A percentile compares a stretch with the other conserved stretches of the same genome.
Conservation (phyloP, 2,888 invertebrate genomes). For the Campoletis raptor region DNA sequence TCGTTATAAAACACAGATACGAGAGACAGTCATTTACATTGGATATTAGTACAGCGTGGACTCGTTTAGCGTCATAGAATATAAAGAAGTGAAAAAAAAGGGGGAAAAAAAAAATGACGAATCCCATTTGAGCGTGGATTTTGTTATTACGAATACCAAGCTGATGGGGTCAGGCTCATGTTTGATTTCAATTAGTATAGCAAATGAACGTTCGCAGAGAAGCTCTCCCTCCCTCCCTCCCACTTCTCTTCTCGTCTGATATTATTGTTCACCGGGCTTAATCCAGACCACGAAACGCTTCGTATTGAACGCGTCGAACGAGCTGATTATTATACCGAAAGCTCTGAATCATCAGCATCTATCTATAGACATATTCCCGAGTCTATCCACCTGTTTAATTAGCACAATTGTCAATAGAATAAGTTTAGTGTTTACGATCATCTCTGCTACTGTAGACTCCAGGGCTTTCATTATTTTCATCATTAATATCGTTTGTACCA, state of each 20-base stretch:
- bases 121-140: slow-evolving; percentile 57
- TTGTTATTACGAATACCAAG: slow-evolving; percentile 58
- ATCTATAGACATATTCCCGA: neutral
- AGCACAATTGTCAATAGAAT: slow-evolving; percentile 59
- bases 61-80: slow-evolving; percentile 67
- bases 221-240: slow-evolving; percentile 32
- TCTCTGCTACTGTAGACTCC: neutral
- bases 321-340: slow-evolving; percentile 28
- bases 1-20: slow-evolving; percentile 19
- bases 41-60: slow-evolving; percentile 28
- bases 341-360: slow-evolving; percentile 35
- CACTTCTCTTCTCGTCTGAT: neutral
- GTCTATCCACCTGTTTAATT: slow-evolving; percentile 55
- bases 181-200: slow-evolving; percentile 79
- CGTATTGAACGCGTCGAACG: slow-evolving; percentile 58
- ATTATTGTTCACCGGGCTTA: slow-evolving; percentile 61
- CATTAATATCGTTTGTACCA: neutral
- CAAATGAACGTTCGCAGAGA: slow-evolving; percentile 71
- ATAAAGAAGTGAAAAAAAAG: slow-evolving; percentile 4
- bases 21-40: slow-evolving; percentile 48
- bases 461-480: slow-evolving; percentile 7
- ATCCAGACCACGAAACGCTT: slow-evolving; percentile 60
- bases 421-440: slow-evolving; percentile 14
- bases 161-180: slow-evolving; percentile 65
- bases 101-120: slow-evolving; percentile 53